phyloP scores from a whole-genome alignment of 2,113 vertebrate species.

The Ovis aries region ARS-UI_Ramb_v3.0 NC_056074.1:16847001-16847500 shows the following conservation, averaged over 20 bases:
- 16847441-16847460: background rate
- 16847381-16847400: background rate
- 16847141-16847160: background rate
- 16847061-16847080: background rate
- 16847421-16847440: background rate
- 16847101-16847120: background rate
- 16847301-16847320: background rate
- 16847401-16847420: background rate
- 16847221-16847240: background rate
- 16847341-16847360: background rate
- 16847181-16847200: fast-evolving
- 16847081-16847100: background rate
- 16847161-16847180: background rate
- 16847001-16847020: background rate
- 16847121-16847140: background rate
- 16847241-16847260: background rate
- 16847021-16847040: background rate
- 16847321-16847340: background rate
- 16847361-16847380: background rate
- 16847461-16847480: background rate
- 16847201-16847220: background rate
- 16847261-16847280: background rate
- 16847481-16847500: background rate
- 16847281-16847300: background rate
- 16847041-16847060: background rate